phyloP scores from a whole-genome alignment of 1,140 invertebrate genomes.

The Neotoxoptera formosana region DNA sequence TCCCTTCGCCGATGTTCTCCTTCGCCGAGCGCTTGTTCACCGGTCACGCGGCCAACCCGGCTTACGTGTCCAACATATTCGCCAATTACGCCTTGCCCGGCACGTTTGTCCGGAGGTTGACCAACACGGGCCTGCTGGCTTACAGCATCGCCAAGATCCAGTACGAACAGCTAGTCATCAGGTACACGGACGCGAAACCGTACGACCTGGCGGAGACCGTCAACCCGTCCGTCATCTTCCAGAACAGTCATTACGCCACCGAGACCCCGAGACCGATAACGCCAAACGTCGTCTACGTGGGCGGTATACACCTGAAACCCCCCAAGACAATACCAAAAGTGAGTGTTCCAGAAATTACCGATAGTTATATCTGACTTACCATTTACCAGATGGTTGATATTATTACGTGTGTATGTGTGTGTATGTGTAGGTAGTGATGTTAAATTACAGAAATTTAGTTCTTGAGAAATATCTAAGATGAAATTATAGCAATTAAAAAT shows the following conservation, averaged over 20 bases:
- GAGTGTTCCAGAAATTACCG: neutral
- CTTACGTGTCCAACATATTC: neutral
- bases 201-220: neutral
- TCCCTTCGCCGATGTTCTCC: neutral
- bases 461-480: too few relatives aligned
- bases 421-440: too few relatives aligned
- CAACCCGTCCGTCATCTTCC: neutral
- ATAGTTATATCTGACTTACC: too few relatives aligned
- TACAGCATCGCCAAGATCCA: too few relatives aligned
- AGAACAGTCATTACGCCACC: neutral
- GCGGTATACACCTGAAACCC: slow-evolving; percentile 58
- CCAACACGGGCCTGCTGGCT: neutral
- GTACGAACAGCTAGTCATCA: too few relatives aligned
- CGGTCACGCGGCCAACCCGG: neutral
- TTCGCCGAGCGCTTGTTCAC: neutral
- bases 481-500: too few relatives aligned
- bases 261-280: neutral
- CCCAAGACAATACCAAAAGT: slow-evolving; percentile 59
- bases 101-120: neutral
- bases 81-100: neutral
- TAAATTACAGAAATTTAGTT: too few relatives aligned
- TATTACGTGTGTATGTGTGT: too few relatives aligned
- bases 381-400: too few relatives aligned
- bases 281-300: neutral
- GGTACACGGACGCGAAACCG: too few relatives aligned